Evolutionary conservation across 2,797 vertebrate species (phyloP), one percentile per base, ranked within the genome.

Genomic region (Arrhamphus sclerolepis): DNA sequence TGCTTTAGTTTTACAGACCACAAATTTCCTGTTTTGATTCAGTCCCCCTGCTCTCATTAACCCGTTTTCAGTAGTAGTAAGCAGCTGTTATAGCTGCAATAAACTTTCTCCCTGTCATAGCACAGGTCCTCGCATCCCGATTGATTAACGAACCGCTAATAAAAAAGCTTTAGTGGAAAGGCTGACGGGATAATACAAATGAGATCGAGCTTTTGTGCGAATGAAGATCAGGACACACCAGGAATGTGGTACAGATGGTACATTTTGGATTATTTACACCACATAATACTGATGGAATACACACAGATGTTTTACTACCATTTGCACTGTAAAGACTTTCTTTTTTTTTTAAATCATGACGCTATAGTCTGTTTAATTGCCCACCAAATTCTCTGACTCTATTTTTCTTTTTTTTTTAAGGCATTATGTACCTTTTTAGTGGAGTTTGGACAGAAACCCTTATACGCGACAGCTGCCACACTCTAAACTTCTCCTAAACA

Each of bases 291-390:
- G 52, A 77, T 77, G 22, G 62, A 78, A 77, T 64, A 70, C 64
- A 73, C 63, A 62, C 72, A 85, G 64, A 73, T 81, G 77, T 81
- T 83, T 73, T 49, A 65, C 41, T 9, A 50, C 44, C 22, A 75
- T 77, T 66, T 79, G 13, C 40, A 49, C 59, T 38, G 31, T 52
- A 44, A 62, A 65, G 54, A 42, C 50, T 14, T 11, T 34, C 3
- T 2, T 18, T 68, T 31, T 48, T 22, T 31, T 46, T 34, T 73
- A 61, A 70, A 42, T 8, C 22, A 38, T 26, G 39, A 70, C 70
- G 53, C 14, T 38, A 39, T 21, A 28, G 18, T 40, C 39, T 46
- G 17, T 52, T 62, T 57, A 40, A 65, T 54, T 60, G 13, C 19
- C 24, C 56, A 48, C 22, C 44, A 61, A 22, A 17, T 22, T 63